These are phyloP conservation scores for Drosophila lini DNA, from an alignment of 1,140 invertebrate species.

Conservation along the genomic window DNA sequence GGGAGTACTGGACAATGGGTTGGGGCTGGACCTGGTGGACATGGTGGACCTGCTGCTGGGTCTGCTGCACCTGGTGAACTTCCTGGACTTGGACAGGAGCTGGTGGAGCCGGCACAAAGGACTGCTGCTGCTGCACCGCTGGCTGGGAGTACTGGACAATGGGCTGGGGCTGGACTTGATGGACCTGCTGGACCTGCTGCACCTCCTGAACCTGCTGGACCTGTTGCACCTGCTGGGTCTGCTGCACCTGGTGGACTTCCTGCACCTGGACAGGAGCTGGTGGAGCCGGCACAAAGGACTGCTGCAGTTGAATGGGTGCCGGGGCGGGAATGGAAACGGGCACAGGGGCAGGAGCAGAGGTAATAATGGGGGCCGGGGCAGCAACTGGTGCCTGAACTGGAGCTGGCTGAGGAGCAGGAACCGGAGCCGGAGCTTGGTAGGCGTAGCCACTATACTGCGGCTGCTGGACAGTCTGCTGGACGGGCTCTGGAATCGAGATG, in stretches of 20 bases:
- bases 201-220: not conserved
- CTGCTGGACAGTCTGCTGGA: constrained; percentile 30
- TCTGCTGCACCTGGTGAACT: not conserved
- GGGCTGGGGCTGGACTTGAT: constrained; percentile 12
- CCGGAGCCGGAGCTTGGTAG: constrained; percentile 39
- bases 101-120: constrained; percentile 28
- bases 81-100: constrained; percentile 12
- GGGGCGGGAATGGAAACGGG: constrained; percentile 6
- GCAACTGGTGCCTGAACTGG: constrained; percentile 28
- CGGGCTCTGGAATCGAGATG: constrained; percentile 27
- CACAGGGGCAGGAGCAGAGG: constrained; percentile 27
- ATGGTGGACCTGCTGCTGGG: not conserved
- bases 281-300: constrained; percentile 55
- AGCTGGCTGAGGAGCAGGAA: constrained; percentile 14
- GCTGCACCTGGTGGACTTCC: not conserved
- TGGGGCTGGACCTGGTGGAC: constrained; percentile 10
- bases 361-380: constrained; percentile 18
- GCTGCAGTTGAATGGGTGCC: constrained; percentile 47
- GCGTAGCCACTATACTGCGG: constrained; percentile 44
- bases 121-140: constrained; percentile 10
- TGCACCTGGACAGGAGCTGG: constrained; percentile 32
- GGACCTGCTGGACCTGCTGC: not conserved
- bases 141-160: constrained; percentile 35
- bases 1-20: constrained; percentile 34
- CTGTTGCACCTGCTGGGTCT: not conserved